Percentiles rank a stretch among this genome's conserved stretches.
Conservation (phyloP, 2,797 vertebrate genomes). For the Sebastes taczanowskii region DNA sequence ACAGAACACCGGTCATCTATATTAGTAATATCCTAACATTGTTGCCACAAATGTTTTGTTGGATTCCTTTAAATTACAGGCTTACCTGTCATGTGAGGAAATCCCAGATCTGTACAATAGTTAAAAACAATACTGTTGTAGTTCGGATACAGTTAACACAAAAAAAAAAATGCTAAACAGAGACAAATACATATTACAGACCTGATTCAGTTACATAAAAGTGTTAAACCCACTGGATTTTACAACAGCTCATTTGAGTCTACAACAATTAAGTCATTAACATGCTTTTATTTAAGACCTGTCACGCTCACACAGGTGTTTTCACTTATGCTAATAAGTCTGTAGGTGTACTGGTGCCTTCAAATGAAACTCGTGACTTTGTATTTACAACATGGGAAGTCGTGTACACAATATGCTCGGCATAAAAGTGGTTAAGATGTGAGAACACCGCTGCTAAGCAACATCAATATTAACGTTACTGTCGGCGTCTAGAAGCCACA, state of each 20-base stretch:
- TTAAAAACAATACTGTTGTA: background rate
- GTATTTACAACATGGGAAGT: no score
- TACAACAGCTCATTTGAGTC: background rate
- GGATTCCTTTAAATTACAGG: background rate
- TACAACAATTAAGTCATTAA: background rate
- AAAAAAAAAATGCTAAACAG: background rate
- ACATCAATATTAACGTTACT: no score
- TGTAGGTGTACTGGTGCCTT: no score
- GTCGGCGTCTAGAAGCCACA: no score
- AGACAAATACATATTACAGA: background rate
- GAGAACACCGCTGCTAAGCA: no score
- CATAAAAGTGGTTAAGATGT: no score
- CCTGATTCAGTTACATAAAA: background rate
- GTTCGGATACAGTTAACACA: background rate
- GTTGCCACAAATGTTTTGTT: background rate
- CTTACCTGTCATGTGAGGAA: background rate
- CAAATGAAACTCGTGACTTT: no score
- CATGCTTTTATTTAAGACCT: background rate
- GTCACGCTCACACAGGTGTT: no score
- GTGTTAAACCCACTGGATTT: background rate
- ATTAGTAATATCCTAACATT: constrained; percentile 25
- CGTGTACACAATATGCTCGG: no score
- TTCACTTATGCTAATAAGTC: no score
- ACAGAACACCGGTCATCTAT: background rate
- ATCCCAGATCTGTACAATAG: background rate